Evolutionary conservation across 2,888 invertebrate genomes (phyloP).

Genomic region (Furcula furcula): DNA sequence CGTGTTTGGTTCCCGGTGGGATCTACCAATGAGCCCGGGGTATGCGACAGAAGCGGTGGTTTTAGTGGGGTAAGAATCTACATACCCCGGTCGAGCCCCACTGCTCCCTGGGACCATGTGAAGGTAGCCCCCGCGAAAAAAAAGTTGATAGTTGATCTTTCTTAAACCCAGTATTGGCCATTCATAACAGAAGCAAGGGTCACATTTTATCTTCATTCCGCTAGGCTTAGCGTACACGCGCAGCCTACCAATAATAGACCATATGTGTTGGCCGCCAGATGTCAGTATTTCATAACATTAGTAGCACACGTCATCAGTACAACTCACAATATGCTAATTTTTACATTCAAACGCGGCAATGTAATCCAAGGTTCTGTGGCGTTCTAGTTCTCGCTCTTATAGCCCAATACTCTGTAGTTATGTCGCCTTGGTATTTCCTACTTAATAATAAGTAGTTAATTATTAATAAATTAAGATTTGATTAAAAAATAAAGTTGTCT

Average conservation of each 20-base stretch:
- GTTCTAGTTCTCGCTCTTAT: conserved; percentile 34
- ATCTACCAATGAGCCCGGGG: too few species aligned
- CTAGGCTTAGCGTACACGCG: conserved; percentile 5
- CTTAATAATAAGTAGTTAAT: too few species aligned
- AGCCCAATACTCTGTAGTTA: conserved; percentile 16
- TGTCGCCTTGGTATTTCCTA: conserved; percentile 14
- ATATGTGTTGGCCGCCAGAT: conserved; percentile 25
- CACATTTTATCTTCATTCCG: conserved; percentile 3
- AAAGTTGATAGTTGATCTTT: too few species aligned
- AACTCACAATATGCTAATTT: conserved; percentile 56
- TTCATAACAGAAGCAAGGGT: conserved; percentile 15
- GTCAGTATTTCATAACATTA: conserved; percentile 16
- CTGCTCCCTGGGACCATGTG: too few species aligned
- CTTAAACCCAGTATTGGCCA: conserved; percentile 10
- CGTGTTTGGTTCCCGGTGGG: too few species aligned
- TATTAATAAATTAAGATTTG: neutral
- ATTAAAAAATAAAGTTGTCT: too few species aligned
- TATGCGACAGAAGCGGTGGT: too few species aligned
- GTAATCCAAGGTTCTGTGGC: conserved; percentile 44
- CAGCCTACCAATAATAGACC: conserved; percentile 3
- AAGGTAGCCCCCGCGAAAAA: too few species aligned
- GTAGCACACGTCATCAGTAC: conserved; percentile 27
- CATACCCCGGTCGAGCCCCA: too few species aligned
- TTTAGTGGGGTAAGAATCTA: too few species aligned
- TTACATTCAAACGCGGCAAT: conserved; percentile 47